These are phyloP conservation scores for Phylloscopus whistleri DNA, from an alignment of 2,113 vertebrate genomes.

Conservation along the genomic window DNA sequence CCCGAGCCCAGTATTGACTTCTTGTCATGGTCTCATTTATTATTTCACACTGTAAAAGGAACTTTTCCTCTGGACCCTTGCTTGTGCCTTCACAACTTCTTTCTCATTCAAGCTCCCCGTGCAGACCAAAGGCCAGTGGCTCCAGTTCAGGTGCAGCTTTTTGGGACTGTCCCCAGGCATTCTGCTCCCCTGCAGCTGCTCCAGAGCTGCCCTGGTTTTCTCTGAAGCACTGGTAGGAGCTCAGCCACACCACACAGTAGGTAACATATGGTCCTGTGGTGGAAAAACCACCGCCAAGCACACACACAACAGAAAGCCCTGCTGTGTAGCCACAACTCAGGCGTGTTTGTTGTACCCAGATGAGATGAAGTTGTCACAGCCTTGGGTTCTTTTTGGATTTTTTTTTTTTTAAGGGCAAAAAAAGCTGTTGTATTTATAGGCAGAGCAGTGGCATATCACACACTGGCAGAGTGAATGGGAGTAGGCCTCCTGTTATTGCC, in stretches of 20 bases:
- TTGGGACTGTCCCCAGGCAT: neutral
- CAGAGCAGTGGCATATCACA: constrained; percentile 20
- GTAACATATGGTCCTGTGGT: neutral
- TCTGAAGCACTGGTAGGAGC: neutral
- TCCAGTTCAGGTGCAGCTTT: neutral
- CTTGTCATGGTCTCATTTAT: constrained; percentile 30
- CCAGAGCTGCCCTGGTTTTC: neutral
- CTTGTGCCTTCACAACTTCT: neutral
- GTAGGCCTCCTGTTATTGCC: constrained; percentile 51
- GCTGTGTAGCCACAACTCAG: constrained; percentile 10
- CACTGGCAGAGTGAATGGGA: constrained; percentile 38
- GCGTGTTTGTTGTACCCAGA: constrained; percentile 15
- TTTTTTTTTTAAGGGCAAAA: neutral
- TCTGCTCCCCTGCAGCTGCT: neutral
- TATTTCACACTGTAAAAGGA: constrained; percentile 19
- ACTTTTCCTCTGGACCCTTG: constrained; percentile 5
- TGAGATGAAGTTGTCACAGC: constrained; percentile 48
- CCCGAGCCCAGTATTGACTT: neutral
- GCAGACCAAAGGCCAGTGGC: neutral
- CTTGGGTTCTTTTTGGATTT: neutral
- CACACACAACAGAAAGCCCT: neutral
- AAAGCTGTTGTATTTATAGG: constrained; percentile 34
- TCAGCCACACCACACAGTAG: neutral
- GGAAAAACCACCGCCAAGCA: neutral
- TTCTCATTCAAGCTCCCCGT: neutral